Conservation (phyloP, 1,140 invertebrate species). For the Drosophila orena region DNA sequence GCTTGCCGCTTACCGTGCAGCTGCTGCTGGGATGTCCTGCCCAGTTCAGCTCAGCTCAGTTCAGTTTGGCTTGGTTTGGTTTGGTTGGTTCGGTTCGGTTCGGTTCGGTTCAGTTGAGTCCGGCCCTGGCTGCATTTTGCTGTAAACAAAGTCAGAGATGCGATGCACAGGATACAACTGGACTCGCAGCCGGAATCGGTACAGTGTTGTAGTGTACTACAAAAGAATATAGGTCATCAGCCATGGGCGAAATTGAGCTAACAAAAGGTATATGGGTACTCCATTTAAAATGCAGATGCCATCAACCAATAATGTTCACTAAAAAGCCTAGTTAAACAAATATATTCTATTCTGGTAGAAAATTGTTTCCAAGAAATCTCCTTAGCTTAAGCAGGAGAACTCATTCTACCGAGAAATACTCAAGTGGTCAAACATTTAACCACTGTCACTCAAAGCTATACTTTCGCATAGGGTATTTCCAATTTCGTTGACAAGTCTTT, state of each 20-base stretch:
- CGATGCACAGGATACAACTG: slow-evolving; percentile 46
- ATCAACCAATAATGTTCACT: slow-evolving; percentile 1
- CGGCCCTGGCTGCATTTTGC: slow-evolving; percentile 54
- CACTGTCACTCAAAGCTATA: neutral
- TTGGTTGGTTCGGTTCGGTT: neutral
- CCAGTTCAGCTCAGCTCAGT: slow-evolving; percentile 5
- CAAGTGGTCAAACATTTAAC: neutral
- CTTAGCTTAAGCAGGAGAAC: too few species aligned
- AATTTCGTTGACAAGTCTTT: neutral
- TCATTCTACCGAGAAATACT: neutral
- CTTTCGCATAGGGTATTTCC: slow-evolving; percentile 18
- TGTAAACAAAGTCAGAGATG: slow-evolving; percentile 60
- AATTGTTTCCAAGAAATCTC: too few species aligned
- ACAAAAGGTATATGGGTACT: slow-evolving; percentile 29
- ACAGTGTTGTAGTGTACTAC: slow-evolving; percentile 32
- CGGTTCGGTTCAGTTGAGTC: slow-evolving; percentile 20
- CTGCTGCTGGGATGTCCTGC: slow-evolving; percentile 30
- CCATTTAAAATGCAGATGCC: slow-evolving; percentile 15
- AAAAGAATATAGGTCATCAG: slow-evolving; percentile 57
- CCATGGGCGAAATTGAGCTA: slow-evolving; percentile 31
- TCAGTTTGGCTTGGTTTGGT: neutral
- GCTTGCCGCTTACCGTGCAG: slow-evolving; percentile 20
- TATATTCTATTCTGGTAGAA: too few species aligned
- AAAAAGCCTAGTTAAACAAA: neutral
- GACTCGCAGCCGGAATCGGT: slow-evolving; percentile 44